These are phyloP conservation scores for Chamaetylas fuelleborni DNA, from an alignment of 2,113 vertebrate genomes.

Conservation along the genomic window DNA sequence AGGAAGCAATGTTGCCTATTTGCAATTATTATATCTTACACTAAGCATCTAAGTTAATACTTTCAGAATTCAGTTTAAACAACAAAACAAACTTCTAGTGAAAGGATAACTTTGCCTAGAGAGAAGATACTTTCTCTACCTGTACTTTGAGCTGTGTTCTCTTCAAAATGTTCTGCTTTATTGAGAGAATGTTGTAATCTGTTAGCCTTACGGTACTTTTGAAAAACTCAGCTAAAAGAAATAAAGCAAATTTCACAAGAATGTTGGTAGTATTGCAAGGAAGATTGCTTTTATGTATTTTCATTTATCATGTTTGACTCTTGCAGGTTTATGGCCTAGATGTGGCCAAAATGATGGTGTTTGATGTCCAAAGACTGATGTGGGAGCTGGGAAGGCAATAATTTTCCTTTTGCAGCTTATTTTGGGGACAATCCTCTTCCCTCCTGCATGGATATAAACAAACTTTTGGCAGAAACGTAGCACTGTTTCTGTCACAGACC, in stretches of 20 bases:
- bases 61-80: background rate
- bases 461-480: background rate
- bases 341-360: background rate
- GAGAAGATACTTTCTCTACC: background rate
- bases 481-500: background rate
- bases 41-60: background rate
- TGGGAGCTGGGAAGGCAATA: background rate
- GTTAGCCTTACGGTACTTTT: background rate
- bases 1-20: background rate
- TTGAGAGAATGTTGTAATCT: background rate
- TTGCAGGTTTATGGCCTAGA: background rate
- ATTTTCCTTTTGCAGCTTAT: background rate
- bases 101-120: background rate
- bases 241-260: background rate
- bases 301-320: accelerated
- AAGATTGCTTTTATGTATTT: background rate
- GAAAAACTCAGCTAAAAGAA: background rate
- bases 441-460: background rate
- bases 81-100: background rate
- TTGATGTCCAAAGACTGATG: background rate
- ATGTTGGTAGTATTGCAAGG: background rate
- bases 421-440: background rate
- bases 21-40: background rate
- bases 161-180: background rate
- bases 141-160: background rate